phyloP scores from a whole-genome alignment of 2,888 invertebrate species.

The Drosophila mulleri region DNA sequence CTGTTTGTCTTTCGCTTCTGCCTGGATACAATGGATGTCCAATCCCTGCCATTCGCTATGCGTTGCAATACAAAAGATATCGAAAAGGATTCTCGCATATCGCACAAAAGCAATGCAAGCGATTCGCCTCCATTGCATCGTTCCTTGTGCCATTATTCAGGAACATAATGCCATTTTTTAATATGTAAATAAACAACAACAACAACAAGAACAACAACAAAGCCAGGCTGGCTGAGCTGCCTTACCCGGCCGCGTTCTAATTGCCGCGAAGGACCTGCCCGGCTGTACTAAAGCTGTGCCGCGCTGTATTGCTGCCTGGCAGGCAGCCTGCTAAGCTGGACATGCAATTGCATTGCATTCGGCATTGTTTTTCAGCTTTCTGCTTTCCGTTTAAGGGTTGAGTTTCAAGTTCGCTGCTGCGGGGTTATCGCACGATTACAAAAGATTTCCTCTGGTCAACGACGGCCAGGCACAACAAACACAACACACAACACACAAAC shows the following conservation, averaged over 20 bases:
- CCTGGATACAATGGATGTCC: conserved; percentile 51
- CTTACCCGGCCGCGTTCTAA: conserved; percentile 60
- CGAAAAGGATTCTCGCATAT: conserved; percentile 56
- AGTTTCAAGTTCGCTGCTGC: conserved; percentile 68
- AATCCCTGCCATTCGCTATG: conserved; percentile 54
- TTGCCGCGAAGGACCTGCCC: conserved; percentile 75
- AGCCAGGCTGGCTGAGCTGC: conserved; percentile 18
- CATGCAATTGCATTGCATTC: conserved; percentile 72
- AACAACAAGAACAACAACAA: not conserved
- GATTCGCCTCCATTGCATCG: conserved; percentile 52
- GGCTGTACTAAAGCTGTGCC: conserved; percentile 27
- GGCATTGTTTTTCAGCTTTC: conserved; percentile 47
- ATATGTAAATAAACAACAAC: conserved; percentile 70
- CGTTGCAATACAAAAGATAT: conserved; percentile 74
- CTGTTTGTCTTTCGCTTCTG: conserved; percentile 48
- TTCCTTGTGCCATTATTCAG: conserved; percentile 54
- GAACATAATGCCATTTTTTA: conserved; percentile 71
- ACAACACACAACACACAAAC: conserved; percentile 21
- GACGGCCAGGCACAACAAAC: conserved; percentile 16
- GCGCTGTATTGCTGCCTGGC: conserved; percentile 6
- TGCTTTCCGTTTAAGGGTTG: conserved; percentile 63
- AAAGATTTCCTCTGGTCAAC: conserved; percentile 78
- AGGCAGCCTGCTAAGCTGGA: conserved; percentile 64
- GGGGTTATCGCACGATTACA: conserved; percentile 81
- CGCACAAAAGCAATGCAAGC: conserved; percentile 68